phyloP scores from a whole-genome alignment of 2,888 invertebrate species.

The Rhodophaea formosa region DNA sequence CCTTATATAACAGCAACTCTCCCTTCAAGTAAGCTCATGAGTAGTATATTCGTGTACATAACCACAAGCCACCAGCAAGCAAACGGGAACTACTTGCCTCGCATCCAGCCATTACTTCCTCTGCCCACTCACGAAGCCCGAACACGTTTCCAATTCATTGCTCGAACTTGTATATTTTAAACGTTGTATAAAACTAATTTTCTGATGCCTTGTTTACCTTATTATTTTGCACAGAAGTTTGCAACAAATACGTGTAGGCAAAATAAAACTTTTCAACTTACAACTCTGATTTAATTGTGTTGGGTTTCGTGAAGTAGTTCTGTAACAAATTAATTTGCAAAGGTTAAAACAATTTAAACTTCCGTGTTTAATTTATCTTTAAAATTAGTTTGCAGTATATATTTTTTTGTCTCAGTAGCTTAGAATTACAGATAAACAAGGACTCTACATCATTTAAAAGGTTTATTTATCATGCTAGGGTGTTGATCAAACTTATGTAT shows the following conservation, averaged over 20 bases:
- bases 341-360: too few relatives aligned
- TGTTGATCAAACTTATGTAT: too few relatives aligned
- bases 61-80: background rate
- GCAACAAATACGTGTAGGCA: background rate
- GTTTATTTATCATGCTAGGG: too few relatives aligned
- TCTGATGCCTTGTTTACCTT: background rate
- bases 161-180: constrained; percentile 23
- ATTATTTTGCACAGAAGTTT: background rate
- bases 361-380: too few relatives aligned
- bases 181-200: constrained; percentile 14
- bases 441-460: too few relatives aligned
- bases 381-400: too few relatives aligned
- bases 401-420: too few relatives aligned
- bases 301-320: too few relatives aligned
- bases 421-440: too few relatives aligned
- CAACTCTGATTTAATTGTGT: too few relatives aligned
- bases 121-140: constrained; percentile 20
- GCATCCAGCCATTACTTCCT: background rate
- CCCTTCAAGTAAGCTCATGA: background rate
- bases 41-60: background rate
- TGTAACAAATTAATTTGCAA: too few relatives aligned
- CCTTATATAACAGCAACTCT: background rate
- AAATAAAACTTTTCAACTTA: background rate
- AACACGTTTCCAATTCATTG: constrained; percentile 31
- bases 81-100: background rate